Evolutionary conservation across 1,140 invertebrate species (phyloP), one percentile per base, ranked within the genome.

Genomic region (Ridgeia piscesae): DNA sequence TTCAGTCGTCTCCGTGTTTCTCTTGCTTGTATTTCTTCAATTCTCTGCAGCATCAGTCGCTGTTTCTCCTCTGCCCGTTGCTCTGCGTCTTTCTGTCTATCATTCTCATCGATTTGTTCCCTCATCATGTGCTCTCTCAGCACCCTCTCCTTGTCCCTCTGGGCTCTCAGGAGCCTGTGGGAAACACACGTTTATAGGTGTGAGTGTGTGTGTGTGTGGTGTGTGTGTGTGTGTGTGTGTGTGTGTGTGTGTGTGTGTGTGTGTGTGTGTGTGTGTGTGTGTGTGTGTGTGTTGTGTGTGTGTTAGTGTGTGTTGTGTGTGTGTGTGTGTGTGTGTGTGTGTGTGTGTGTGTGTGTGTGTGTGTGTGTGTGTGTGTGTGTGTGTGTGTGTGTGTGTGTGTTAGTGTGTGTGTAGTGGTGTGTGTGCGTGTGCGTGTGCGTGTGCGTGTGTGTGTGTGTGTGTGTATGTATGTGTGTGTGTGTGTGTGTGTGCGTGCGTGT

Each of bases 81-180:
- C 17, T 91, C 89, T 93, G 92, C n/a, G 94, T 35, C 88, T 91
- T 89, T 33, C 14, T 92, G 35, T 17, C 92, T 93, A 89, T 92
- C 92, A 50, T 95, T 94, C 88, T 93, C 88, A 6, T 94, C 93
- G n/a, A 94, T 91, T 50, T 94, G 93, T 88, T 94, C 92, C 77
- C 92, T 92, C 0, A 94, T 94, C 88, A 93, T 93, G 9, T 94
- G 90, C 1, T 93, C 88, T 21, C 94, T 91, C 89, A 93, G 92
- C 94, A 94, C 94, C 89, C 93, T 92, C 31, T 94, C 93, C 89
- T 90, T 90, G 31, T 90, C 34, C 14, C 94, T 91, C 33, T 92
- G 90, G 58, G 94, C 93, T 34, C 94, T 95, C n/a, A 34, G 89
- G 21, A n/a, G 17, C 89, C 89, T 90, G 89, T 90, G 0, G 27